Conservation (phyloP, 1,140 invertebrate genomes). For the Eriosoma lanigerum region DNA sequence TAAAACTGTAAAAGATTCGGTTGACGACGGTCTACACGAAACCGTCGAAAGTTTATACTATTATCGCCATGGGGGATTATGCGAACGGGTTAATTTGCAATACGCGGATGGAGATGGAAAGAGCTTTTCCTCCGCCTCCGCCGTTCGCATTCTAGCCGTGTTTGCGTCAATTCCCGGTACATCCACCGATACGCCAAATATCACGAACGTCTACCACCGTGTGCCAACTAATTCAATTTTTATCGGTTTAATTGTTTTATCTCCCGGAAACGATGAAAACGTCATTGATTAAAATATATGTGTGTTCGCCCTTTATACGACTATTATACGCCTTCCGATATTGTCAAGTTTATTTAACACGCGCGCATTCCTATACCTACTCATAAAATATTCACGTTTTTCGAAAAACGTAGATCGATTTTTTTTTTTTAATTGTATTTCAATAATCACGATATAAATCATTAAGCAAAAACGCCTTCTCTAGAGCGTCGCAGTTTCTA, state of each 20-base stretch:
- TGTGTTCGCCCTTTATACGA: neutral
- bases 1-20: no score
- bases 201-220: neutral
- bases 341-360: no score
- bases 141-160: neutral
- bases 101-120: neutral
- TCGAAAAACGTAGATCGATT: no score
- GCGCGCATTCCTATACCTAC: no score
- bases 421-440: no score
- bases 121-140: neutral
- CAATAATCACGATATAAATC: no score
- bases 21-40: no score
- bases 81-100: constrained; percentile 7
- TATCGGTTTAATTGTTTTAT: constrained; percentile 51
- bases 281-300: neutral
- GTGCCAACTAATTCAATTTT: constrained; percentile 50
- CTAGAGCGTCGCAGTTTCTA: no score
- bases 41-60: neutral
- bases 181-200: neutral
- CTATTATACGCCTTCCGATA: no score
- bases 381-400: no score
- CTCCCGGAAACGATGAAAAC: constrained; percentile 46
- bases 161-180: neutral
- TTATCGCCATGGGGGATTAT: neutral
- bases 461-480: no score